These are phyloP conservation scores for Synergus umbraculus DNA, from an alignment of 2,888 invertebrate species.

Conservation along the genomic window DNA sequence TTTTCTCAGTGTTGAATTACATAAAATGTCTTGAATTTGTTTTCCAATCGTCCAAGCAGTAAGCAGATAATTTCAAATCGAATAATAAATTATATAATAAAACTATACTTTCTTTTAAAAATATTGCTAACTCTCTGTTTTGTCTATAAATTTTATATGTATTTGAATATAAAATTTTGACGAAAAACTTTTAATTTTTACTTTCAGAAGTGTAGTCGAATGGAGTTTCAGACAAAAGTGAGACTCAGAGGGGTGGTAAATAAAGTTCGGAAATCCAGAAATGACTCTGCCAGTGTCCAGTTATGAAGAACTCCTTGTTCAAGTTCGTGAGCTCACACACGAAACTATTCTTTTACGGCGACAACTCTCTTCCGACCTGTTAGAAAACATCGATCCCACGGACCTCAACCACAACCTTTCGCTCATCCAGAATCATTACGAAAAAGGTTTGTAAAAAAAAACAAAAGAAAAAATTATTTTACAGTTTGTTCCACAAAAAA, in stretches of 20 bases:
- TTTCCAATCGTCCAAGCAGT: too few relatives aligned
- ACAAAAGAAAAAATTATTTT: background rate
- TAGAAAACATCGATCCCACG: constrained; percentile 70
- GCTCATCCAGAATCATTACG: constrained; percentile 63
- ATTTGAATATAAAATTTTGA: too few relatives aligned
- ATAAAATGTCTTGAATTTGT: too few relatives aligned
- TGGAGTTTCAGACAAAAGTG: constrained; percentile 58
- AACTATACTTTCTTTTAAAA: too few relatives aligned
- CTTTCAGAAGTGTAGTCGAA: constrained; percentile 61
- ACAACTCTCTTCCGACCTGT: constrained; percentile 75
- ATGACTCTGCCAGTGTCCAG: constrained; percentile 82
- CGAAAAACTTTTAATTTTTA: constrained; percentile 24
- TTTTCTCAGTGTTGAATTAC: too few relatives aligned
- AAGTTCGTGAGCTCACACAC: constrained; percentile 80
- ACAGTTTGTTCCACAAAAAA: background rate
- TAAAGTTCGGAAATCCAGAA: constrained; percentile 68
- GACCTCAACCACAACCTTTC: constrained; percentile 72
- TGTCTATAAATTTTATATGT: too few relatives aligned
- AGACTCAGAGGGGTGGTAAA: constrained; percentile 61
- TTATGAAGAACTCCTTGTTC: constrained; percentile 81
- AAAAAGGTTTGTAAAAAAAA: constrained; percentile 62
- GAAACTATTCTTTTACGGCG: constrained; percentile 81
- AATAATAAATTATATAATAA: too few relatives aligned
- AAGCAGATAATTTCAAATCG: too few relatives aligned
- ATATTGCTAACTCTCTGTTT: too few relatives aligned